Evolutionary conservation across 1,140 invertebrate species (phyloP), one percentile per base, ranked within the genome.

Genomic region (Oreohelix idahoensis): DNA sequence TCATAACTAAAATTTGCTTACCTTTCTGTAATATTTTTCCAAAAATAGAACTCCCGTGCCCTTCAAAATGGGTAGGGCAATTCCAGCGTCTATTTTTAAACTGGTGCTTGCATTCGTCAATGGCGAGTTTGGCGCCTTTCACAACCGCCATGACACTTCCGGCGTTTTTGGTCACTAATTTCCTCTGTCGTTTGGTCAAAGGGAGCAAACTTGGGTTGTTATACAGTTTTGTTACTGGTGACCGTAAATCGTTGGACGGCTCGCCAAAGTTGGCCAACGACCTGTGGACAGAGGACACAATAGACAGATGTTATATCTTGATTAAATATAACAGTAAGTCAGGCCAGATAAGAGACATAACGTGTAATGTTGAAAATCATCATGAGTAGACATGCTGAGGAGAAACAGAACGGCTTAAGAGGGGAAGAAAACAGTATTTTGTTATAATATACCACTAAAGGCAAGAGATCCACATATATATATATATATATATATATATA

Each of bases 61-160:
- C 85, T 42, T 89, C 88, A 38, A 88, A 87, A 29, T 87, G 84
- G 1, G 89, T 90, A 2, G 92, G 89, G 85, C 92, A 93, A 80
- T 93, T 93, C 93, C 93, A 93, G 35, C 89, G 89, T 51, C 92
- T 84, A 76, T 91, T 88, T 78, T 87, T 76, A 79, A 93, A 92
- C 81, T 93, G 92, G 81, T 87, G 86, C 82, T 91, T 88, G 82
- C 93, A 93, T 85, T 93, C 92, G 26, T 91, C 87, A 11, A 93
- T 90, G 2, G 92, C 92, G 80, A 91, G 88, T 70, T 88, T 86
- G 20, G 92, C 92, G 23, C 92, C 92, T 74, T 86, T 88, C 13
- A 86, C 89, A 13, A 93, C 83, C 13, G 91, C 91, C 45, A 89
- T 79, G 51, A 92, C 83, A 92, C 94, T 88, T 2, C 90, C 91